Evolutionary conservation across 2,113 vertebrate species (phyloP), one percentile per base, ranked within the genome.

Genomic region (Cichladusa arquata): DNA sequence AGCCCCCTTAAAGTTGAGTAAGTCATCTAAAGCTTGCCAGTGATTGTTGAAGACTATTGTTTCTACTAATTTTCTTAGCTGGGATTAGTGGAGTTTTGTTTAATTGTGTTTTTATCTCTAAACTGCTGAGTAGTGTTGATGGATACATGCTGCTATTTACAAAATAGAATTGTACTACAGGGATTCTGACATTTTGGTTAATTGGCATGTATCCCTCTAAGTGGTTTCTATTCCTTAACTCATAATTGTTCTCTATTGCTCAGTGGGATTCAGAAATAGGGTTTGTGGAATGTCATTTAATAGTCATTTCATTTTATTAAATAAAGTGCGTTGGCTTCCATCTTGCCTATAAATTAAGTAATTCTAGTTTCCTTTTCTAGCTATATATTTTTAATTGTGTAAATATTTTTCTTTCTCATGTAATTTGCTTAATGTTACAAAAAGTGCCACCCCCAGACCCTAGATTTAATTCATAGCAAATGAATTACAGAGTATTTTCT

Each of bases 71-170:
- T 95, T 93, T 90, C 77, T 80, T 79, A 85, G 53, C 61, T 81
- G 40, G 11, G 18, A 67, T 82, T 92, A 86, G 29, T 83, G 23
- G 60, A 60, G 9, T 91, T 90, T 77, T 74, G 57, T 74, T 97
- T 93, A 81, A 84, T 93, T 92, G n/a, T 72, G 77, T 88, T 93
- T 93, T 92, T 84, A 90, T 93, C 70, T 85, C 67, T 82, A 87
- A 96, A 83, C 45, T 89, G 60, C 33, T 54, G 80, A 71, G 24
- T 72, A 76, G 67, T 92, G 73, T 81, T 95, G 88, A 91, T 67
- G 54, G 92, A 80, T 92, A 34, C 72, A 92, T 79, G 72, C 81
- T 84, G 74, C 86, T 94, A 61, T 88, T 92, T 93, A 90, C 81
- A 93, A 96, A 70, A 79, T 44, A 86, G 36, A 53, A 78, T 80